phyloP scores from a whole-genome alignment of 2,113 vertebrate species.

The Centropus unirufus region DNA sequence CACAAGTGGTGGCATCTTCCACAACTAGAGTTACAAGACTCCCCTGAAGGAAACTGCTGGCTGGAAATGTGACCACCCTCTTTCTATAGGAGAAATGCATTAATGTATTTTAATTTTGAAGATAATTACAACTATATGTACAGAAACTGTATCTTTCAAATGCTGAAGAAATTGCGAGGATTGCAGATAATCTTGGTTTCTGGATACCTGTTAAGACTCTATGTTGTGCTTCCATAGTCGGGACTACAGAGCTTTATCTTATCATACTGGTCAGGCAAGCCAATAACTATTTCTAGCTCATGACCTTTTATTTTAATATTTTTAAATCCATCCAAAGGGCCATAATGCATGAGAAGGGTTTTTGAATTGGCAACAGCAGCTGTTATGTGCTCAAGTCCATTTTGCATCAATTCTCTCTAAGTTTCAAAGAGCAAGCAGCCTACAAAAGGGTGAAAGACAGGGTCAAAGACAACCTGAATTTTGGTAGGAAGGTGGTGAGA shows the following conservation, averaged over 20 bases:
- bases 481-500: background rate
- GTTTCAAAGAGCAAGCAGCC: background rate
- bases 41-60: background rate
- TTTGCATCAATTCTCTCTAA: background rate
- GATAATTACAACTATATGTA: background rate
- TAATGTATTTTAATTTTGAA: constrained; percentile 18
- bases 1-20: background rate
- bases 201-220: constrained; percentile 47
- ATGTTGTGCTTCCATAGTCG: background rate
- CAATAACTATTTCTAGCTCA: constrained; percentile 22
- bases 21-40: background rate
- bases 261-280: constrained; percentile 31
- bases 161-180: constrained; percentile 26
- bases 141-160: background rate
- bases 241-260: constrained; percentile 50
- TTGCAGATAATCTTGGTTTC: constrained; percentile 47
- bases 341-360: background rate
- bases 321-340: constrained; percentile 27
- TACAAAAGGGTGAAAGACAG: background rate
- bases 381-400: fast-evolving
- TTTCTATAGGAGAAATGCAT: background rate
- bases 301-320: constrained; percentile 57
- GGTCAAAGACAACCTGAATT: background rate
- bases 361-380: background rate
- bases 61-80: background rate